Base-by-base conservation (phyloP, 2,888 invertebrate species). In the Physocephala rufipes region DNA sequence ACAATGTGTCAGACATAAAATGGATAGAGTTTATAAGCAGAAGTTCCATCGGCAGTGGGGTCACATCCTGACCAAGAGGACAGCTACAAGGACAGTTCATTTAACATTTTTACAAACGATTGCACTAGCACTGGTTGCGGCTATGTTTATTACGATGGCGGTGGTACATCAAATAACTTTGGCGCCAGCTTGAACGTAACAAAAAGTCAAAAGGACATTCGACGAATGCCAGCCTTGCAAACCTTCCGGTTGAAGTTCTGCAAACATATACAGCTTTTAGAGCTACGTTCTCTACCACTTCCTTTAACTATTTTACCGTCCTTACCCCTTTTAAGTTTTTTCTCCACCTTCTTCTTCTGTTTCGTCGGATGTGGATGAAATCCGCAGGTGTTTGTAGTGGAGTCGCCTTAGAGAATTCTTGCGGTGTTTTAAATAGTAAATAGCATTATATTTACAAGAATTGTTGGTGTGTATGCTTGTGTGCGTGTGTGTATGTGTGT, bases 51-150 rank as follows among this genome's bases (percentile, higher is more conserved):
- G 71, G 75, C 77, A 82, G 81, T n/a, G n/a, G n/a, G n/a, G n/a
- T n/a, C 81, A 82, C 81, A 79, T 76, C 80, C 82, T 83, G 82
- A 82, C 82, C n/a, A 83, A 81, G 78, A 80, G 62, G 61, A 82
- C 83, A 83, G 83, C 82, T 82, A n/a, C n/a, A n/a, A n/a, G 9
- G 36, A 4, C 36, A 36, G 36, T 36, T 36, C 83, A 84, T 82
- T 83, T 82, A 83, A 83, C 82, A 83, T 83, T 82, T 78, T 76
- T 73, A 73, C 75, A 71, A 67, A 64, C 45, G 71, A 55, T 36
- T 36, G 36, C 36, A 36, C 36, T 36, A 7, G 9, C 36, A 9
- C 9, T 36, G 4, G 36, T 36, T 36, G 36, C 9, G 36, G 36
- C 36, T 36, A 7, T 36, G 36, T 4, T 9, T 36, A 36, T 9